phyloP scores from a whole-genome alignment of 2,888 invertebrate genomes.

The Rhyacophila evoluta region DNA sequence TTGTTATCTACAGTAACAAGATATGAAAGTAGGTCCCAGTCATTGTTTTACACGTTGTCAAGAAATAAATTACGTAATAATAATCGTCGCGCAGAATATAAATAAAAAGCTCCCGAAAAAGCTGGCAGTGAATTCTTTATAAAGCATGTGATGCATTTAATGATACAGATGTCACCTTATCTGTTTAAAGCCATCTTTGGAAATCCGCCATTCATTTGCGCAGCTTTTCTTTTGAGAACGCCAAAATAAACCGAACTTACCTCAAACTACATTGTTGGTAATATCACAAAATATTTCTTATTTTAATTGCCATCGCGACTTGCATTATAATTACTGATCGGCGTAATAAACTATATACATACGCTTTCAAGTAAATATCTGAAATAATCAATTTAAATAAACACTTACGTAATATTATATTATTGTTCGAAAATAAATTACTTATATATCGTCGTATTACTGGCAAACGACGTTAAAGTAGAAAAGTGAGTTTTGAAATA shows the following conservation, averaged over 20 bases:
- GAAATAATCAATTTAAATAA: too few relatives aligned
- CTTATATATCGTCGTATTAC: too few relatives aligned
- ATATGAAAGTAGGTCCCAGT: not conserved
- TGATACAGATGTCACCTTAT: slow-evolving; percentile 15
- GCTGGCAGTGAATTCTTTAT: not conserved
- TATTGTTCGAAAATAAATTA: too few relatives aligned
- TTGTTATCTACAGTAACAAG: not conserved
- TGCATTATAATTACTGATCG: too few relatives aligned
- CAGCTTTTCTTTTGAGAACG: not conserved
- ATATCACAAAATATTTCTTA: not conserved
- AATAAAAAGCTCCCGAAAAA: not conserved
- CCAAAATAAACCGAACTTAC: not conserved
- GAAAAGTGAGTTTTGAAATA: too few relatives aligned
- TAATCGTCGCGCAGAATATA: not conserved
- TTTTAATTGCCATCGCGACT: not conserved
- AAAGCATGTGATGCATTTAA: not conserved
- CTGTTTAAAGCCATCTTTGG: slow-evolving; percentile 15
- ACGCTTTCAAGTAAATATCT: too few relatives aligned
- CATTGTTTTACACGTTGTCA: not conserved
- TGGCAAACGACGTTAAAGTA: too few relatives aligned
- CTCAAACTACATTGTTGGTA: not conserved
- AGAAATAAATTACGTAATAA: not conserved
- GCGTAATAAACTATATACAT: too few relatives aligned
- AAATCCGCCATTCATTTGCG: not conserved
- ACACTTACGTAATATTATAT: too few relatives aligned